These are phyloP conservation scores for Bombus vancouverensis DNA, from an alignment of 1,140 invertebrate species.

Conservation along the genomic window DNA sequence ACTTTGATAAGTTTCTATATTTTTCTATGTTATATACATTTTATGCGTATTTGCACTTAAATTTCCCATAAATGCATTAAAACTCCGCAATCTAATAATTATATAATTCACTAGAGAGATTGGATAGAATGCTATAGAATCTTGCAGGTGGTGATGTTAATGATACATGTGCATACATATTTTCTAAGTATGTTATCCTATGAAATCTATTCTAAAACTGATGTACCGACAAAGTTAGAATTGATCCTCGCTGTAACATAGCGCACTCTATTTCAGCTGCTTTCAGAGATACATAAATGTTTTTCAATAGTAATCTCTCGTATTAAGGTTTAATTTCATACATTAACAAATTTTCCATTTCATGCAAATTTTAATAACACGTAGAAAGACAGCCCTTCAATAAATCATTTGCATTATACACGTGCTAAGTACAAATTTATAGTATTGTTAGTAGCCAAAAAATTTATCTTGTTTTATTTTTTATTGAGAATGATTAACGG, in stretches of 20 bases:
- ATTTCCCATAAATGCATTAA: too few species aligned
- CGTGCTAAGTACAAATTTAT: neutral
- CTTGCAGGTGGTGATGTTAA: neutral
- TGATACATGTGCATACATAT: neutral
- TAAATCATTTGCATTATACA: neutral
- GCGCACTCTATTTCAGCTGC: too few species aligned
- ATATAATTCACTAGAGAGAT: neutral
- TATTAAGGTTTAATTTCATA: neutral
- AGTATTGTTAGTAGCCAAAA: neutral
- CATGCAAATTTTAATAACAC: neutral
- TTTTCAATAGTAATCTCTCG: too few species aligned
- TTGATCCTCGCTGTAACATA: too few species aligned
- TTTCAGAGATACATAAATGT: too few species aligned
- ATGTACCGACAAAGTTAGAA: too few species aligned
- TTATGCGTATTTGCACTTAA: too few species aligned
- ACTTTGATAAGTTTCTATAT: too few species aligned
- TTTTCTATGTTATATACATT: too few species aligned
- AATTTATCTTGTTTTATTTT: conserved; percentile 18
- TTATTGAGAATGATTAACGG: conserved; percentile 26
- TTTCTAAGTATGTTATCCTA: neutral
- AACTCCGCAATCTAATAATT: neutral
- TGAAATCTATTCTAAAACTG: too few species aligned
- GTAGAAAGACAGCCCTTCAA: neutral
- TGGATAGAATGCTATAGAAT: neutral
- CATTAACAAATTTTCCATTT: neutral